phyloP scores from a whole-genome alignment of 2,113 vertebrate species.

The Sterna hirundo region DNA sequence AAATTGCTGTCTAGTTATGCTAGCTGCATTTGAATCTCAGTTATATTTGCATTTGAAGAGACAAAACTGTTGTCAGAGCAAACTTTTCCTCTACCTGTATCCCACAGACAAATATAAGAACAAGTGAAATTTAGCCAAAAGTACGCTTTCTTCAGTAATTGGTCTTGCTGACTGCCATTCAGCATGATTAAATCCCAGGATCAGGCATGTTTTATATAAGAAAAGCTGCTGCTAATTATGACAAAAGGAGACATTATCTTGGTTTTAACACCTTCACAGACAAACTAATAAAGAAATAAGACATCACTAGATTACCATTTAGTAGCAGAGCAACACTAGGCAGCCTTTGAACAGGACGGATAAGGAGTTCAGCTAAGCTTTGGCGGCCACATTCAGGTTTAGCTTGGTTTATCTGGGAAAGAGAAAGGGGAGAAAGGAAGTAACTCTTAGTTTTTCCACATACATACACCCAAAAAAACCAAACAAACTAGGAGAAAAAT shows the following conservation, averaged over 20 bases:
- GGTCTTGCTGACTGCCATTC: neutral
- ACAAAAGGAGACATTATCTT: neutral
- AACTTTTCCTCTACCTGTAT: neutral
- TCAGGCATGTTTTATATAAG: neutral
- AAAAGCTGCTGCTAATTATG: neutral
- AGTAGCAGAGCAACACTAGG: conserved; percentile 93
- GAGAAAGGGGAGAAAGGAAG: neutral
- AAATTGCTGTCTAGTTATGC: neutral
- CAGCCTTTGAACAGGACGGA: conserved; percentile 95
- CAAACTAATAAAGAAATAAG: neutral
- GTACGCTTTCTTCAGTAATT: neutral
- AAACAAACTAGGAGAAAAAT: neutral
- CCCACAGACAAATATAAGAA: neutral
- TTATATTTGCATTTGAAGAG: neutral
- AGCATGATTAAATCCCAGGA: neutral
- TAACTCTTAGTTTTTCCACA: neutral
- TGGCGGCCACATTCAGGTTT: conserved; percentile 97
- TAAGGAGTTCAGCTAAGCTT: conserved; percentile 92
- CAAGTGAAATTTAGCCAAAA: neutral
- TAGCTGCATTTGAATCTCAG: neutral
- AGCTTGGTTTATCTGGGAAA: conserved; percentile 90
- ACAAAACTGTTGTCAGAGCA: neutral
- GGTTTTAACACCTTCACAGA: neutral
- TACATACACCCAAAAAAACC: neutral
- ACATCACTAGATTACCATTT: conserved; percentile 80